These are phyloP conservation scores for Sprattus sprattus DNA, from an alignment of 2,113 vertebrate genomes.

Conservation along the genomic window DNA sequence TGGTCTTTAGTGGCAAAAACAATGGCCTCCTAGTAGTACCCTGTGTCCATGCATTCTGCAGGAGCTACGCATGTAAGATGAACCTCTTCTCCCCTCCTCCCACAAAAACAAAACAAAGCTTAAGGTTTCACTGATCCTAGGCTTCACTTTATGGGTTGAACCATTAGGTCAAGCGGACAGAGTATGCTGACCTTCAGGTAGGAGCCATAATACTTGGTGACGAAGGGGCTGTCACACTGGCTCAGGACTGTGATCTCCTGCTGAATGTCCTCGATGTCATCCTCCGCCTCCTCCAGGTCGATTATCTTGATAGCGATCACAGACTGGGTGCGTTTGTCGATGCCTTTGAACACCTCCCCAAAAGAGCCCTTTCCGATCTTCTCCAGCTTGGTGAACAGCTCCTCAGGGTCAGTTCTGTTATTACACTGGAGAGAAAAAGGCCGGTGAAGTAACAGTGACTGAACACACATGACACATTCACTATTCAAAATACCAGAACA, in stretches of 20 bases:
- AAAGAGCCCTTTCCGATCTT: conserved; percentile 98
- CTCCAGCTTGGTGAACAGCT: conserved; percentile 93
- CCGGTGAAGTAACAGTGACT: neutral
- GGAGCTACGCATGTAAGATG: neutral
- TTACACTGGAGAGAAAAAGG: conserved; percentile 71
- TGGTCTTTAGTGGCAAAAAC: neutral
- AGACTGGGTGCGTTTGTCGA: conserved; percentile 95
- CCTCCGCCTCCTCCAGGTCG: conserved; percentile 97
- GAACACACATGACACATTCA: neutral
- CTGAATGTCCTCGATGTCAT: conserved; percentile 98
- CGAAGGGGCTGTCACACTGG: conserved; percentile 96
- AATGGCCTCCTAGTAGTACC: neutral
- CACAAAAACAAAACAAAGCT: neutral
- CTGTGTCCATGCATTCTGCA: neutral
- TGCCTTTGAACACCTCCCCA: conserved; percentile 98
- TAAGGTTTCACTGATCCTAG: neutral
- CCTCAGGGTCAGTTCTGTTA: conserved; percentile 88
- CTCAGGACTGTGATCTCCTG: conserved; percentile 99
- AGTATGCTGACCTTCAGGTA: conserved; percentile 88
- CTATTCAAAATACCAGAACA: neutral
- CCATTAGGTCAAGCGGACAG: neutral
- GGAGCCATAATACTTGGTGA: conserved; percentile 97
- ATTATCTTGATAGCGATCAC: conserved; percentile 99
- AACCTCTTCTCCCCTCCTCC: too few relatives aligned
- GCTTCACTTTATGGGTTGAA: neutral